phyloP scores from a whole-genome alignment of 2,797 vertebrate species.

The Molossus molossus region DNA sequence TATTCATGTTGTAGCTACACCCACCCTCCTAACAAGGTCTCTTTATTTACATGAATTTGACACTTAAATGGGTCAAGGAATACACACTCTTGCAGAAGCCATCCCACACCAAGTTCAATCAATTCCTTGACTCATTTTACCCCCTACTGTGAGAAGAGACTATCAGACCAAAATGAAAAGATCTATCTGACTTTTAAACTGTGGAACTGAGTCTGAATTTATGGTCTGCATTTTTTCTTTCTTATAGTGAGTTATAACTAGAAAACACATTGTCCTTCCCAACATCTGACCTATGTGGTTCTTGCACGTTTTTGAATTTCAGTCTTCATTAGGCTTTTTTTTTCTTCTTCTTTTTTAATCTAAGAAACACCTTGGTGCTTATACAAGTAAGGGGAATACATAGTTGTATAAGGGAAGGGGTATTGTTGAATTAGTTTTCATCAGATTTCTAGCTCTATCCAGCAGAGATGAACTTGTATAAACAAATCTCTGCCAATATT shows the following conservation, averaged over 20 bases:
- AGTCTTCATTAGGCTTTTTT: neutral
- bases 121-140: neutral
- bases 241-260: neutral
- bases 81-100: neutral
- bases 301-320: neutral
- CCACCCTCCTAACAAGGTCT: rapidly evolving
- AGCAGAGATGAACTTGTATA: neutral
- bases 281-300: neutral
- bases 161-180: neutral
- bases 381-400: neutral
- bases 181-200: neutral
- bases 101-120: rapidly evolving
- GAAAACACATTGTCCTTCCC: too few species aligned
- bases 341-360: neutral
- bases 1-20: neutral
- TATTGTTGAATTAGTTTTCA: neutral
- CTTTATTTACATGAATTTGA: neutral
- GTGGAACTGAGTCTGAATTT: neutral
- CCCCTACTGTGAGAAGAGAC: neutral
- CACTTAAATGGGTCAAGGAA: neutral
- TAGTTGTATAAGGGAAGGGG: neutral
- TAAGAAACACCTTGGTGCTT: neutral
- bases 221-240: neutral
- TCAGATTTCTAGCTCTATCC: neutral
- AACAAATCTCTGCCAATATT: neutral